phyloP scores from a whole-genome alignment of 2,888 invertebrate species.

The Apotomis capreana region DNA sequence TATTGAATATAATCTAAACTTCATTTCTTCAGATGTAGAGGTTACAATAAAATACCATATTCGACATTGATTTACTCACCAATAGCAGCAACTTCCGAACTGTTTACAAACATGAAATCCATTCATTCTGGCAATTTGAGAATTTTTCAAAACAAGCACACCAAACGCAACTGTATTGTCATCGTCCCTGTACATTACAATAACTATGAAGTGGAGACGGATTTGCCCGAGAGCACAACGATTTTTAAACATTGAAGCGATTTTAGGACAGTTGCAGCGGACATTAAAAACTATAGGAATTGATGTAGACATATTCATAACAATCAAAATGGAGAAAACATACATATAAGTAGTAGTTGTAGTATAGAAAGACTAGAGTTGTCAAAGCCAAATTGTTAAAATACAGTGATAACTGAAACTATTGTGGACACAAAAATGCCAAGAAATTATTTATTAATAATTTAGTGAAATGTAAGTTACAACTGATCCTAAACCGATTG shows the following conservation, averaged over 20 bases:
- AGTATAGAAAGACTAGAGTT: background rate
- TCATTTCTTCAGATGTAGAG: background rate
- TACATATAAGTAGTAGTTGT: background rate
- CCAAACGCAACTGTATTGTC: constrained; percentile 72
- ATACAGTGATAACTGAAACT: no score
- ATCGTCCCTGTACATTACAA: constrained; percentile 75
- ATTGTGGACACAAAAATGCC: background rate
- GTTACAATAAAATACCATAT: background rate
- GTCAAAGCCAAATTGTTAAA: no score
- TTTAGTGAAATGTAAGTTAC: background rate
- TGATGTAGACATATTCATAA: no score
- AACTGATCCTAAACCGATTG: constrained; percentile 18
- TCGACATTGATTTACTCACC: constrained; percentile 21
- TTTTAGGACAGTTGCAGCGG: background rate
- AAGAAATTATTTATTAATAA: background rate
- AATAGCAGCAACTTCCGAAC: background rate
- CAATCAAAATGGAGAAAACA: background rate
- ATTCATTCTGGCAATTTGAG: constrained; percentile 28
- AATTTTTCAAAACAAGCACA: constrained; percentile 40
- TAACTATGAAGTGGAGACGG: constrained; percentile 64
- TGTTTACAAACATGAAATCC: constrained; percentile 11
- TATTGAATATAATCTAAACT: no score
- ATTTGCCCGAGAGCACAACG: constrained; percentile 44
- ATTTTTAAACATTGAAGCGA: constrained; percentile 8
- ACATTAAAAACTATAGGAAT: background rate